Conservation (phyloP, 1,140 invertebrate species). For the Calliphora vicina region DNA sequence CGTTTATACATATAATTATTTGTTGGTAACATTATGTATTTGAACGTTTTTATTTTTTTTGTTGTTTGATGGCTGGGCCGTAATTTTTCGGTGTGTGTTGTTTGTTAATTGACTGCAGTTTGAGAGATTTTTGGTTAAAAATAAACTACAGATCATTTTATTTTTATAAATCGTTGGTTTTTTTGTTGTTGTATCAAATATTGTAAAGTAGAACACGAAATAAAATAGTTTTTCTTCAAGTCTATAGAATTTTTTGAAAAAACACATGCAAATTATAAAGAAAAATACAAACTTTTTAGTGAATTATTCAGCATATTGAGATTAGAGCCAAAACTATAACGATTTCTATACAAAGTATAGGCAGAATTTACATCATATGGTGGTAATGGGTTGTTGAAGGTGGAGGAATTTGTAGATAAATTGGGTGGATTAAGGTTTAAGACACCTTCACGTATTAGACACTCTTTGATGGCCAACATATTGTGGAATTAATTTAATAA, state of each 20-base stretch:
- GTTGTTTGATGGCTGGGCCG: no score
- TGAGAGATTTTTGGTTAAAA: not conserved
- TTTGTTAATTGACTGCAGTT: constrained; percentile 3
- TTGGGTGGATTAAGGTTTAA: constrained; percentile 51
- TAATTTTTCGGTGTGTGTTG: not conserved
- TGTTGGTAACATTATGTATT: not conserved
- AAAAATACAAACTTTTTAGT: constrained; percentile 15
- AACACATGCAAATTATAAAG: not conserved
- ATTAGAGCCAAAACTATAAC: constrained; percentile 30
- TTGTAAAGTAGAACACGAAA: constrained; percentile 10
- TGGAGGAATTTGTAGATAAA: not conserved
- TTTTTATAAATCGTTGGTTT: not conserved
- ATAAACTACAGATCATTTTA: not conserved
- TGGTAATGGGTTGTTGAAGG: not conserved
- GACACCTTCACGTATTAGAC: constrained; percentile 58
- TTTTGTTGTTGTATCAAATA: not conserved
- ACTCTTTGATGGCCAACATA: constrained; percentile 61
- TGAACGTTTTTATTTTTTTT: not conserved
- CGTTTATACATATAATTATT: no score
- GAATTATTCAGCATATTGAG: not conserved
- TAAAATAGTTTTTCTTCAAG: not conserved
- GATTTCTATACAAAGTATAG: constrained; percentile 22
- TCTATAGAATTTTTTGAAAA: not conserved
- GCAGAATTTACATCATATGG: not conserved
- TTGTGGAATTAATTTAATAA: constrained; percentile 12